Conservation (phyloP, 2,113 vertebrate genomes). For the Tichodroma muraria region DNA sequence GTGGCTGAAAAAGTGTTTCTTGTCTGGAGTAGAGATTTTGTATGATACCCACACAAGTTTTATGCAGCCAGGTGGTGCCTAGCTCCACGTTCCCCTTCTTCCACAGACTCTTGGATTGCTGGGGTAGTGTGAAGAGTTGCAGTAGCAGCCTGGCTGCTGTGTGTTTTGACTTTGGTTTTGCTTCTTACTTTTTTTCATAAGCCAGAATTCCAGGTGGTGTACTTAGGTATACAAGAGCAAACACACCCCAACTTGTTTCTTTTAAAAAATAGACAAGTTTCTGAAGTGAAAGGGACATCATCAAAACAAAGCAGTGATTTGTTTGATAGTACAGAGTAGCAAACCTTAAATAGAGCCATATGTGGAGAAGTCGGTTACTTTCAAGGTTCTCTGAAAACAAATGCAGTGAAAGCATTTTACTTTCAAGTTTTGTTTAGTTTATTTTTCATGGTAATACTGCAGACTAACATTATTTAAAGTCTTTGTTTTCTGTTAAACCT, state of each 20-base stretch:
- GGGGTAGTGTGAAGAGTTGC: not conserved
- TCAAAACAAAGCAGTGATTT: not conserved
- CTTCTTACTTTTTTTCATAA: not conserved
- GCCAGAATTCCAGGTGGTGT: not conserved
- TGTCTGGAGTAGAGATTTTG: not conserved
- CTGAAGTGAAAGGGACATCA: not conserved
- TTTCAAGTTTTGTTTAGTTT: not conserved
- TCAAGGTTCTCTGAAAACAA: not conserved
- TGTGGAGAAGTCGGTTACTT: not conserved
- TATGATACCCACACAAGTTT: not conserved
- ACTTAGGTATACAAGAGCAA: not conserved
- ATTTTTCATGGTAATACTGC: not conserved
- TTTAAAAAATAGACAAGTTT: not conserved
- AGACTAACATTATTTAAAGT: not conserved
- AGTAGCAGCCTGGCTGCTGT: not conserved
- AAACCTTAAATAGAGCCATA: not conserved
- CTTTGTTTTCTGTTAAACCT: not conserved
- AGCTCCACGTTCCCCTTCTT: not conserved
- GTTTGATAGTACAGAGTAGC: not conserved
- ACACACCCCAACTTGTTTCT: not conserved
- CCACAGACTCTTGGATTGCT: not conserved
- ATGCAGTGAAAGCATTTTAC: not conserved
- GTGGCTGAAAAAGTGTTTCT: not conserved
- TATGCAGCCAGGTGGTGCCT: not conserved
- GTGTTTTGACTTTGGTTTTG: not conserved